Conservation (phyloP, 2,797 vertebrate species). For the Uromys caudimaculatus region DNA sequence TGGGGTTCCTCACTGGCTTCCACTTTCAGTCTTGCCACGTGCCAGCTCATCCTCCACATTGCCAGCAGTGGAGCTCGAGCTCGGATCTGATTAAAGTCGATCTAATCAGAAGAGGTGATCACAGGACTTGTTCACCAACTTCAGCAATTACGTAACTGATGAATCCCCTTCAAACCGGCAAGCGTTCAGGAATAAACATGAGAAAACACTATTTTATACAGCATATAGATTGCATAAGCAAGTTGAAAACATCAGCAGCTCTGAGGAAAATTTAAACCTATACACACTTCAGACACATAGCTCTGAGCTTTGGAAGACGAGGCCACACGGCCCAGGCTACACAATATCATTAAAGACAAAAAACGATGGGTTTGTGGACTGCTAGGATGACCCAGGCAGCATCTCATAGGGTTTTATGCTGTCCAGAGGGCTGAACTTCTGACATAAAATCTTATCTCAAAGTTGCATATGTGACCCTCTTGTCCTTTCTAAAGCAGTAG, state of each 20-base stretch:
- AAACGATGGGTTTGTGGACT: background rate
- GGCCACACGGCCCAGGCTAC: background rate
- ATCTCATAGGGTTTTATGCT: conserved; percentile 62
- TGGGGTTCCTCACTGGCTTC: background rate
- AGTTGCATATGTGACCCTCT: conserved; percentile 77
- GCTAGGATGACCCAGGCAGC: conserved; percentile 11
- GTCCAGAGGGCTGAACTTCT: conserved; percentile 75
- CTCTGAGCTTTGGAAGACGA: conserved; percentile 15
- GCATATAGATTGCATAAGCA: background rate
- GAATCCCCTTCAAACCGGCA: conserved; percentile 72
- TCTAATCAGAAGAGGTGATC: conserved; percentile 67
- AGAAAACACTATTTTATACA: conserved; percentile 49
- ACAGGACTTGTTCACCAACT: conserved; percentile 60
- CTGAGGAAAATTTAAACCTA: conserved; percentile 53
- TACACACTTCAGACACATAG: background rate
- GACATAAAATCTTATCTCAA: conserved; percentile 76
- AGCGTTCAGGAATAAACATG: conserved; percentile 62
- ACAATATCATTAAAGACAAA: conserved; percentile 11
- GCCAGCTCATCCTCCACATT: background rate
- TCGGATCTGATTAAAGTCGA: conserved; percentile 57
- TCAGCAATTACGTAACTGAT: conserved; percentile 67
- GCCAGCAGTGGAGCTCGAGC: background rate
- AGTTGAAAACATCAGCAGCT: conserved; percentile 12
- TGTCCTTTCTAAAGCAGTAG: conserved; percentile 71
- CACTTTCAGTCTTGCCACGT: background rate